Conservation (phyloP, 1,140 invertebrate genomes). For the Calliphora vicina region DNA sequence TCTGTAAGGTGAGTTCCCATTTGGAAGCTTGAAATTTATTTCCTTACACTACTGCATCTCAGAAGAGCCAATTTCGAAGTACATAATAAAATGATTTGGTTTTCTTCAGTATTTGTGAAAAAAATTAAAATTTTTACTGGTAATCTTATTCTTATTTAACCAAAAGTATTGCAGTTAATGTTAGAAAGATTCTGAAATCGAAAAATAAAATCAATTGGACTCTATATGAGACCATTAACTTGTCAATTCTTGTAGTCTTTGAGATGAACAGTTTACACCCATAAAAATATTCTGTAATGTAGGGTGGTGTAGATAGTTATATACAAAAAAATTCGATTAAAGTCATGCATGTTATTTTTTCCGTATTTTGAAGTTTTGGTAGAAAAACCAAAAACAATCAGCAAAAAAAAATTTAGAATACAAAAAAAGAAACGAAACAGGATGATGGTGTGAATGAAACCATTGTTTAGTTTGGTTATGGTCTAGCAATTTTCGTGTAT, state of each 20-base stretch:
- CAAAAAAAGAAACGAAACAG: neutral
- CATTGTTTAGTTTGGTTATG: constrained; percentile 22
- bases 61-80: too few species aligned
- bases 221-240: too few species aligned
- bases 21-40: too few species aligned
- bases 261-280: neutral
- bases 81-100: too few species aligned
- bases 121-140: too few species aligned
- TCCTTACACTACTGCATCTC: too few species aligned
- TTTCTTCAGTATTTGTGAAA: too few species aligned
- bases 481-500: constrained; percentile 22
- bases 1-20: too few species aligned
- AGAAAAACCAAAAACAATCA: neutral
- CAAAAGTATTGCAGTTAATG: too few species aligned
- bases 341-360: neutral
- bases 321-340: neutral
- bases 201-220: too few species aligned
- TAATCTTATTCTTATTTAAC: too few species aligned
- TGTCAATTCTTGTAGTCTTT: neutral
- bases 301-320: neutral
- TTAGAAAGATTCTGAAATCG: too few species aligned
- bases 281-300: neutral
- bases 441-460: constrained; percentile 8
- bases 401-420: neutral
- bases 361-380: neutral